Evolutionary conservation across 2,113 vertebrate genomes (phyloP).

Genomic region (Serinus canaria): DNA sequence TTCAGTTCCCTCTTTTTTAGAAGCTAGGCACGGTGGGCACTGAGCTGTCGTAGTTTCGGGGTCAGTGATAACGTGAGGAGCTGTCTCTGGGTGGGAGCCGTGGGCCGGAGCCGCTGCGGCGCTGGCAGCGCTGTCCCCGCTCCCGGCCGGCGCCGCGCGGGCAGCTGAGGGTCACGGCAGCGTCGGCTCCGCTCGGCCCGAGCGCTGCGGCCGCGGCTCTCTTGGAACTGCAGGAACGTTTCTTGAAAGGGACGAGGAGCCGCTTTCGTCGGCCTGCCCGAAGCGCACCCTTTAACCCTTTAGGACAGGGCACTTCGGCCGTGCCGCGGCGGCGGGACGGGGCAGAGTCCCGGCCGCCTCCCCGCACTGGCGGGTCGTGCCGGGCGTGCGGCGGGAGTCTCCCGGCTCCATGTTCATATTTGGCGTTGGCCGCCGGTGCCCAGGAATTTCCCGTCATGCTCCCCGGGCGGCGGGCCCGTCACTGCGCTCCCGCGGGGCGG

Average conservation of each 20-base stretch:
- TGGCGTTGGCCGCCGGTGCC: slow-evolving; percentile 67
- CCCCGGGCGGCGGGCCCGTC: slow-evolving; percentile 58
- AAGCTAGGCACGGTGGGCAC: background rate
- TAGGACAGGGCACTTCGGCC: no score
- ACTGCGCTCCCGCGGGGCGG: slow-evolving; percentile 43
- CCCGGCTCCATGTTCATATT: slow-evolving; percentile 79
- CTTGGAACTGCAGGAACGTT: background rate
- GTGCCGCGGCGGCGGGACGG: background rate
- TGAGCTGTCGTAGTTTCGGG: background rate
- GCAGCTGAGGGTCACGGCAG: background rate
- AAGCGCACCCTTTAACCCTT: background rate
- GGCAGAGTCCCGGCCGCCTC: background rate
- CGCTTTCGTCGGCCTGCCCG: accelerated
- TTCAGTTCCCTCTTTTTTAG: accelerated
- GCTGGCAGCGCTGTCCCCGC: background rate
- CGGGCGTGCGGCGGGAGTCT: background rate
- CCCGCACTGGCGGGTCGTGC: background rate
- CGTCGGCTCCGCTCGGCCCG: accelerated
- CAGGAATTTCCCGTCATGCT: slow-evolving; percentile 87
- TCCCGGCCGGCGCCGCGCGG: background rate
- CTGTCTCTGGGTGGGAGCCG: background rate
- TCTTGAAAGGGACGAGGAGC: background rate
- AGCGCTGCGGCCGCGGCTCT: background rate
- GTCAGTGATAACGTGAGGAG: accelerated
- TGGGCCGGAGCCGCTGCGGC: background rate